Base-by-base conservation (phyloP, 1,140 invertebrate genomes). In the Listronotus oregonensis region DNA sequence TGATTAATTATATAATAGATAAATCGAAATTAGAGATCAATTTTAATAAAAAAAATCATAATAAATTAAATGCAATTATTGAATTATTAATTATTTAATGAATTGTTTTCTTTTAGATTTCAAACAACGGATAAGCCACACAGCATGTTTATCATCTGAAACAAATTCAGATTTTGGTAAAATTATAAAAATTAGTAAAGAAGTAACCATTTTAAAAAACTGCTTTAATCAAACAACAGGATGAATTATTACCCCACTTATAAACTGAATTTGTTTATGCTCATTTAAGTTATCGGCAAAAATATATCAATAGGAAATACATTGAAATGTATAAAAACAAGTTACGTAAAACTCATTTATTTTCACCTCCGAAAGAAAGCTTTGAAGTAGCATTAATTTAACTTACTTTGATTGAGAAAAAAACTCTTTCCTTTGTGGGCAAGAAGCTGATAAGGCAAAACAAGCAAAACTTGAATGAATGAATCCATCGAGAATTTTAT, bases 181-280 rank as follows among this genome's bases (percentile, higher is more conserved):
- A 42, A 57, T 57, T 42, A 31, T 57, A 49, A 57, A 57, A 57
- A 57, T 42, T 50, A 54, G 55, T 31, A 57, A 37, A 57, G 55
- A 37, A n/a, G 9, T 55, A 55, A 39, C 55, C 32, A 49, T 37
- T 39, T 44, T 57, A 17, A 3, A n/a, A 31, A 57, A 15, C 55
- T 43, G 55, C 55, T 57, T 57, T 14, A 42, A 57, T 3, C 27
- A 37, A 57, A 43, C 55, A 37, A 57, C 55, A 57, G 37, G 55
- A 57, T 57, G 55, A 37, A 42, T 31, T 57, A 15, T 57, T 57
- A 43, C 55, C 55, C 49, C 55, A 57, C 4, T 6, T 47, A 47
- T 11, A 57, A 57, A 21, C 55, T 57, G 34, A 57, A 57, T 57
- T 57, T 42, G 55, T 57, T 42, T 39, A 57, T 43, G 32, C 32